phyloP scores from a whole-genome alignment of 2,797 vertebrate genomes.

The Mormyrops attenuatus region DNA sequence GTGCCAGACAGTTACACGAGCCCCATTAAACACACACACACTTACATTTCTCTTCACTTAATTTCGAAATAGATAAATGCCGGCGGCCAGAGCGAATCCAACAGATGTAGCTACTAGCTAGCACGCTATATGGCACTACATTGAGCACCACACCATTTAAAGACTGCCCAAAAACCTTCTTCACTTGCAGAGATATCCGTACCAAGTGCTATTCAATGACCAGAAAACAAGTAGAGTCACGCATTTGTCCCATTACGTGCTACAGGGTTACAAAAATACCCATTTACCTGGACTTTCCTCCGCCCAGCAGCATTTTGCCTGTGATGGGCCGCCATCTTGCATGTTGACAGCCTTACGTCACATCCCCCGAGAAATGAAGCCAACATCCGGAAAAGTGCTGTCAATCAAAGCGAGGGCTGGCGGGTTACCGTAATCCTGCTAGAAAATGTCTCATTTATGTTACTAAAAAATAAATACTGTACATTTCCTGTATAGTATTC shows the following conservation, averaged over 20 bases:
- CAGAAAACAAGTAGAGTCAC: neutral
- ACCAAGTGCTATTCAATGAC: neutral
- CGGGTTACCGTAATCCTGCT: neutral
- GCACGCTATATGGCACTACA: neutral
- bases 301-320: constrained; percentile 97
- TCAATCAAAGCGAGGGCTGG: neutral
- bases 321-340: constrained; percentile 99
- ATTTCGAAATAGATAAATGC: neutral
- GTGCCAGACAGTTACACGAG: neutral
- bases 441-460: neutral
- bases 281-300: constrained; percentile 93
- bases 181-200: neutral
- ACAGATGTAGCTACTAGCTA: constrained; percentile 2
- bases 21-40: neutral
- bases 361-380: constrained; percentile 57
- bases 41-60: neutral
- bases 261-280: constrained; percentile 9
- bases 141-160: neutral
- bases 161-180: neutral
- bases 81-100: neutral
- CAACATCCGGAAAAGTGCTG: constrained; percentile 23
- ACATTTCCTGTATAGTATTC: neutral
- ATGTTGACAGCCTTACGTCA: constrained; percentile 91
- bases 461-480: neutral
- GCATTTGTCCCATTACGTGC: neutral